phyloP scores from a whole-genome alignment of 2,113 vertebrate species.

The Daubentonia madagascariensis region DNA sequence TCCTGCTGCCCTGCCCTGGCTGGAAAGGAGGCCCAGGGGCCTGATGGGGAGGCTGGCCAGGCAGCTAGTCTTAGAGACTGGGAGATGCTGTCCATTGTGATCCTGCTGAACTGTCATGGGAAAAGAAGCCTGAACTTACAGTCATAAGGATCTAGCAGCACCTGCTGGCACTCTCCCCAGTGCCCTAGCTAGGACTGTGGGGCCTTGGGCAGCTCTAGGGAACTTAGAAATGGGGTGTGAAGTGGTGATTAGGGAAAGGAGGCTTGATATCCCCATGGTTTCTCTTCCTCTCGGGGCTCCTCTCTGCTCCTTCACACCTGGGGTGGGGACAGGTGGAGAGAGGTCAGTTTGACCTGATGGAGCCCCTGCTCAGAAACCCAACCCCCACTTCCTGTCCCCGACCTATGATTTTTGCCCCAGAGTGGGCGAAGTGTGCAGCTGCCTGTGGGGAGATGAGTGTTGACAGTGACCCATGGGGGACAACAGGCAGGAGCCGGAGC shows the following conservation, averaged over 20 bases:
- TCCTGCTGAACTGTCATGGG: too few relatives aligned
- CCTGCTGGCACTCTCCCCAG: background rate
- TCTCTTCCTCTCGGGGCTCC: background rate
- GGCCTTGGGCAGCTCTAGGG: background rate
- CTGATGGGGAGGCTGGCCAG: background rate
- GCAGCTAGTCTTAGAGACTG: background rate
- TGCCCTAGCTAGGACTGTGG: background rate
- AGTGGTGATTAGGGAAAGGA: background rate
- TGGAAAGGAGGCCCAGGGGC: background rate
- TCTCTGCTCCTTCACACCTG: background rate
- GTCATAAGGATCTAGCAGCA: too few relatives aligned
- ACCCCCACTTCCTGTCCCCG: background rate
- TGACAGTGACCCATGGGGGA: constrained; percentile 21
- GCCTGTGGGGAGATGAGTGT: constrained; percentile 29
- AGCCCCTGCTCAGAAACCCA: background rate
- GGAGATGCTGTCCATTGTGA: background rate
- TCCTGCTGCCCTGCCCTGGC: constrained; percentile 41
- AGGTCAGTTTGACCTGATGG: background rate
- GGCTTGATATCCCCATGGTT: background rate
- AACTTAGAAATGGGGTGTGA: background rate
- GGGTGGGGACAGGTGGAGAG: background rate
- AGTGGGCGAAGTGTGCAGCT: constrained; percentile 44
- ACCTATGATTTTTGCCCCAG: background rate
- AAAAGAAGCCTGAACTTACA: too few relatives aligned
- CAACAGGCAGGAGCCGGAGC: background rate